Evolutionary conservation across 1,140 invertebrate genomes (phyloP).

Genomic region (Pollicipes pollicipes): DNA sequence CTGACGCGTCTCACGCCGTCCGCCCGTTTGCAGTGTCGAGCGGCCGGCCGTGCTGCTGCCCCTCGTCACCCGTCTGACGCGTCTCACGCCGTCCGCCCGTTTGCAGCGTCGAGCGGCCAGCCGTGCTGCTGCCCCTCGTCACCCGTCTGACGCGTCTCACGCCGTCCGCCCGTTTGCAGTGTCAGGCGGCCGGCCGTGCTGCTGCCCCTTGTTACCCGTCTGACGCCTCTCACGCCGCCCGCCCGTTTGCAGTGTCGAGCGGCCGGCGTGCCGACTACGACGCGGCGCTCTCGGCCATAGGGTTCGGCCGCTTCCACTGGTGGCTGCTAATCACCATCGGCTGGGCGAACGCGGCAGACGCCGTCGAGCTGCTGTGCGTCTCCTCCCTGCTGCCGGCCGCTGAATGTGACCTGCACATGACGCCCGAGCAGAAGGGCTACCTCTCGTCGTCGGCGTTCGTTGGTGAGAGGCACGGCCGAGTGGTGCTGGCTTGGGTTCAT

Average conservation of each 20-base stretch:
- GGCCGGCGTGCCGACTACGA: neutral
- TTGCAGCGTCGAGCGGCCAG: no score
- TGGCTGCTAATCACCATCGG: conserved; percentile 70
- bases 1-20: neutral
- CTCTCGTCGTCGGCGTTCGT: conserved; percentile 27
- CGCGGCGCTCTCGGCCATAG: conserved; percentile 21
- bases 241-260: neutral
- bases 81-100: no score
- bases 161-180: no score
- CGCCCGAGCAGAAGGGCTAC: conserved; percentile 59
- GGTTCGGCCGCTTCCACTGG: conserved; percentile 84
- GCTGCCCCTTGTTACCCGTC: no score
- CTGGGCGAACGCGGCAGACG: conserved; percentile 82
- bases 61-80: no score
- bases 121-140: no score
- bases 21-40: neutral
- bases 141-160: no score
- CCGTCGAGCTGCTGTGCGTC: conserved; percentile 88
- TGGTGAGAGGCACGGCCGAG: conserved; percentile 19
- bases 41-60: no score
- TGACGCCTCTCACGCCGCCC: neutral
- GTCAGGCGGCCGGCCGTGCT: no score
- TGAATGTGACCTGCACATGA: conserved; percentile 73
- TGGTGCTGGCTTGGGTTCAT: neutral
- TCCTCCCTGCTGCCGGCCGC: conserved; percentile 83